Conservation (phyloP, 2,888 invertebrate genomes). For the Marasmarcha lunaedactyla region DNA sequence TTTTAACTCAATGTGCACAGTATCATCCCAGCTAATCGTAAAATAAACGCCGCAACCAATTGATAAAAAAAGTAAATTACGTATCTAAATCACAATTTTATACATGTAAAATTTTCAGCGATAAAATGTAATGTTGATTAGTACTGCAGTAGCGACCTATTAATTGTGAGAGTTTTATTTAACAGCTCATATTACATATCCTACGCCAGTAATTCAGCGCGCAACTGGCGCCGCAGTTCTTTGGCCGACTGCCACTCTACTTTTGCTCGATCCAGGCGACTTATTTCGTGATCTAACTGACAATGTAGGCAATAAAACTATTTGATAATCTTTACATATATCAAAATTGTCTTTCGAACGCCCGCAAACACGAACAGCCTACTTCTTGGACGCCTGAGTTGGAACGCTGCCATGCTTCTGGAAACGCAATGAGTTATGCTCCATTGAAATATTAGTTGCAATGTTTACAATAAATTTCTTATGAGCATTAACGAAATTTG, state of each 20-base stretch:
- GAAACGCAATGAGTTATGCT: conserved; percentile 17
- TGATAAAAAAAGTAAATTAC: no score
- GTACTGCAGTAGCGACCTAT: conserved; percentile 28
- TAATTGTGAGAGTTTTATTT: conserved; percentile 50
- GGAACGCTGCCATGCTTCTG: conserved; percentile 30
- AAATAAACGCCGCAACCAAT: no score
- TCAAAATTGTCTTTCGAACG: conserved; percentile 19
- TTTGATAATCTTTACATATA: conserved; percentile 23
- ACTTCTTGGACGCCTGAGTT: conserved; percentile 7
- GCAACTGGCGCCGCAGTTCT: conserved; percentile 46
- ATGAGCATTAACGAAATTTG: conserved; percentile 14
- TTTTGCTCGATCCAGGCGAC: conserved; percentile 33
- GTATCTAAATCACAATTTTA: no score
- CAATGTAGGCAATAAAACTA: conserved; percentile 30
- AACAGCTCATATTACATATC: conserved; percentile 42
- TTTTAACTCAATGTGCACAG: no score
- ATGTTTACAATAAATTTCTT: conserved; percentile 27
- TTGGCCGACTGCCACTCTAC: conserved; percentile 58
- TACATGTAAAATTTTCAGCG: no score
- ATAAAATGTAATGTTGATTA: no score
- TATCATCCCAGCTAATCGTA: no score
- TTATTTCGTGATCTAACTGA: conserved; percentile 38
- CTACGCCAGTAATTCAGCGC: conserved; percentile 48
- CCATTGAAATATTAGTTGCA: conserved; percentile 24
- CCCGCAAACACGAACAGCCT: background rate